phyloP scores from a whole-genome alignment of 2,888 invertebrate species.

The Chymomyza procnemis region DNA sequence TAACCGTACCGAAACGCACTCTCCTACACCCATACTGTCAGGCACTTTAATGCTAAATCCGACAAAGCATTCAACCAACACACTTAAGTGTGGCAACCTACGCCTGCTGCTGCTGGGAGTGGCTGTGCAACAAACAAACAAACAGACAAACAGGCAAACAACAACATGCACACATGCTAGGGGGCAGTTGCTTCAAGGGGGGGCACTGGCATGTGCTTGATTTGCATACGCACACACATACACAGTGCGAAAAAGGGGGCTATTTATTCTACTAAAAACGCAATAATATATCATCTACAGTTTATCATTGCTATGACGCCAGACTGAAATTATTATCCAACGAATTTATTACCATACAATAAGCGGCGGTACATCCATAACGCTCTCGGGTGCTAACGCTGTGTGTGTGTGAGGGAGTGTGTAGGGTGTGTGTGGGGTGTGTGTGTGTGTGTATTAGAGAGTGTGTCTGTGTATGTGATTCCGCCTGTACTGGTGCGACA shows the following conservation, averaged over 20 bases:
- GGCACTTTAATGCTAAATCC: conserved; percentile 47
- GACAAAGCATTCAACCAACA: conserved; percentile 37
- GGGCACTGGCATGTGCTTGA: background rate
- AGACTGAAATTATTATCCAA: conserved; percentile 75
- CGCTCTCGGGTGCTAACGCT: conserved; percentile 28
- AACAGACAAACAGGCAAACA: conserved; percentile 29
- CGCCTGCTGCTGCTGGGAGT: conserved; percentile 25
- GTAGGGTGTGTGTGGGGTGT: conserved; percentile 1
- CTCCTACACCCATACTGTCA: background rate
- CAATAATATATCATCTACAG: conserved; percentile 75
- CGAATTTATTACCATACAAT: conserved; percentile 74
- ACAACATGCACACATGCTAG: background rate
- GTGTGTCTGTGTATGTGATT: conserved; percentile 9
- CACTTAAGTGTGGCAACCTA: conserved; percentile 46
- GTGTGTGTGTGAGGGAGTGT: conserved; percentile 2
- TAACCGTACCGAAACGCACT: background rate
- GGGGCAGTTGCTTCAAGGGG: background rate
- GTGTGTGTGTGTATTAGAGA: conserved; percentile 25
- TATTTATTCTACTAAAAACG: conserved; percentile 67
- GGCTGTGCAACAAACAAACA: background rate
- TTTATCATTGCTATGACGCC: conserved; percentile 76
- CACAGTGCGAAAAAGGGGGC: conserved; percentile 18
- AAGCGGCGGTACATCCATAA: conserved; percentile 34
- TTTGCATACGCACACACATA: background rate
- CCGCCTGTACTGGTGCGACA: conserved; percentile 12